Evolutionary conservation across 1,140 invertebrate species (phyloP).

Genomic region (Whitmania pigra): DNA sequence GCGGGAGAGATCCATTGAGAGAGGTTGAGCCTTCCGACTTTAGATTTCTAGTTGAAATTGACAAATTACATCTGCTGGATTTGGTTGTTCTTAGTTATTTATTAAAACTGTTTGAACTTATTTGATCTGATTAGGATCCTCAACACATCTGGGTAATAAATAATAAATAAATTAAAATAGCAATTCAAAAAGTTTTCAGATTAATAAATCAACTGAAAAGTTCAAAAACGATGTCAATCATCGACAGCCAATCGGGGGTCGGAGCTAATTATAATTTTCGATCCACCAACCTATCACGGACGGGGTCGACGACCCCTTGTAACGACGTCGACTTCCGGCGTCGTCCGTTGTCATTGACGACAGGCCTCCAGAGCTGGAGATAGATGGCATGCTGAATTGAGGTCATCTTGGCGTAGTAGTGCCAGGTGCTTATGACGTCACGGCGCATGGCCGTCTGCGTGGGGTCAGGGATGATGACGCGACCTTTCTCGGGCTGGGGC

Average conservation of each 20-base stretch:
- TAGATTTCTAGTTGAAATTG: not conserved
- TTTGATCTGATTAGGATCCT: too few species aligned
- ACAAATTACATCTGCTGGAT: not conserved
- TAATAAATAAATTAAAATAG: not conserved
- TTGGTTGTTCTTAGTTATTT: not conserved
- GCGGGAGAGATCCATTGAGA: not conserved
- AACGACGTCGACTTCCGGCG: not conserved
- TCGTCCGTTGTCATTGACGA: not conserved
- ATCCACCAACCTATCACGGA: not conserved
- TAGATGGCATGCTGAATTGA: constrained; percentile 21
- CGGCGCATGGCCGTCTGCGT: constrained; percentile 18
- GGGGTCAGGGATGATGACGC: constrained; percentile 22
- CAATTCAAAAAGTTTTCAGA: not conserved
- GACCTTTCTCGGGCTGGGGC: not conserved
- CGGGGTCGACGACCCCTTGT: not conserved
- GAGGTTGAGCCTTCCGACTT: not conserved
- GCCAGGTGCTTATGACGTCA: constrained; percentile 21
- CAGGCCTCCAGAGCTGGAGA: constrained; percentile 14
- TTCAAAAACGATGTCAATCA: not conserved
- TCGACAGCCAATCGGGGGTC: not conserved
- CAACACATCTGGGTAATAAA: too few species aligned
- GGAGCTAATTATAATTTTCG: not conserved
- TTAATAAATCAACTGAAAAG: not conserved
- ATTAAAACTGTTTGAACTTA: too few species aligned
- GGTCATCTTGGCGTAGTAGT: constrained; percentile 23